phyloP scores from a whole-genome alignment of 2,888 invertebrate genomes.

The Chrysina gloriosa region DNA sequence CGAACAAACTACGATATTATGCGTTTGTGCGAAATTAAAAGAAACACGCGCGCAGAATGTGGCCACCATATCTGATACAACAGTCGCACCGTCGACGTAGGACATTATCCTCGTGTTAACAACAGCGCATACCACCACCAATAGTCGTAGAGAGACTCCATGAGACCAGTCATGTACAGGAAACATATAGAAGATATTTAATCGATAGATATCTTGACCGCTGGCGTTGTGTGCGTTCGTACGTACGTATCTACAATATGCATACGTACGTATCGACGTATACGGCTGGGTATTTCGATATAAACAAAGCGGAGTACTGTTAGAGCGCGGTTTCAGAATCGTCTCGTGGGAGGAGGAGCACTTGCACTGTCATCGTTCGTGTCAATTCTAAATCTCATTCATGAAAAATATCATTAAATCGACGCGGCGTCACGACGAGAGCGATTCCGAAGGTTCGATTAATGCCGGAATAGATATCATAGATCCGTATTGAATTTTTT shows the following conservation, averaged over 20 bases:
- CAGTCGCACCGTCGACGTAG: no score
- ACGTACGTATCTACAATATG: not conserved
- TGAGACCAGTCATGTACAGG: slow-evolving; percentile 50
- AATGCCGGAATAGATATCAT: no score
- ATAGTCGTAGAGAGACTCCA: no score
- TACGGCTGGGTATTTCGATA: slow-evolving; percentile 24
- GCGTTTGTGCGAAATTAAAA: no score
- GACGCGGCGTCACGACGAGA: not conserved
- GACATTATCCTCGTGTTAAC: no score
- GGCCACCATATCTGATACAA: not conserved
- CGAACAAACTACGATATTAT: no score
- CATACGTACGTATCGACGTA: not conserved
- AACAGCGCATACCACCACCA: no score
- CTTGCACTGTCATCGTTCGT: slow-evolving; percentile 41
- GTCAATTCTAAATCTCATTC: not conserved
- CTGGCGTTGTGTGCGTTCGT: not conserved
- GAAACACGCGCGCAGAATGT: no score
- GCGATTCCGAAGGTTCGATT: no score
- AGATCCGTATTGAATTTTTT: no score
- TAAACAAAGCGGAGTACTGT: slow-evolving; percentile 50
- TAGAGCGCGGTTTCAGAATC: slow-evolving; percentile 37
- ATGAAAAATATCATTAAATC: slow-evolving; percentile 4
- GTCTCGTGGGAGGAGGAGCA: slow-evolving; percentile 49
- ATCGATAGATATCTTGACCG: slow-evolving; percentile 50
- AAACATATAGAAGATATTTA: slow-evolving; percentile 52